Conservation (phyloP, 2,797 vertebrate species). For the Agapornis canus region DNA sequence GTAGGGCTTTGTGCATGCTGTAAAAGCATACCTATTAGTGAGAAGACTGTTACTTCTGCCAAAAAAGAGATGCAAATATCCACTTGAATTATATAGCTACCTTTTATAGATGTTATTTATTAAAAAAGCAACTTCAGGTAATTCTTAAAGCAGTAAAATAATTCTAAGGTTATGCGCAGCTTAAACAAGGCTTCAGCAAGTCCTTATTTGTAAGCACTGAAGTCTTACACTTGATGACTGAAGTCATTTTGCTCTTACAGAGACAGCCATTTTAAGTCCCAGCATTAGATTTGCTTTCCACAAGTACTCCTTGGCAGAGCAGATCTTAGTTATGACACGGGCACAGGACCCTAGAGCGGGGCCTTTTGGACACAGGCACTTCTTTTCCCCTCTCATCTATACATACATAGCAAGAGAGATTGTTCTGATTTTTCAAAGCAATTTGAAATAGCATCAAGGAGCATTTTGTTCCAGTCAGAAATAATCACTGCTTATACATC, state of each 20-base stretch:
- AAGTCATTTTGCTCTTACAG: neutral
- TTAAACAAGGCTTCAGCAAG: neutral
- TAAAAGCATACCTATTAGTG: neutral
- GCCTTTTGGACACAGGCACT: neutral
- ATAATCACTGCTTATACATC: neutral
- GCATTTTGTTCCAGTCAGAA: neutral
- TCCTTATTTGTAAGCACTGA: neutral
- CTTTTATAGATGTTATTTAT: neutral
- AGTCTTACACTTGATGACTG: neutral
- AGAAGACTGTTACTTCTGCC: neutral
- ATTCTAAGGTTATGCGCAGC: neutral
- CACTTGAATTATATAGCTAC: neutral
- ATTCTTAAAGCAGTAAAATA: neutral
- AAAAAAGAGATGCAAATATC: neutral
- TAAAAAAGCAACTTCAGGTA: neutral
- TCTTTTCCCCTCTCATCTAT: neutral
- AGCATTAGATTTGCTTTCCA: neutral
- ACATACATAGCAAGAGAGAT: neutral
- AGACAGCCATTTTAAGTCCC: neutral
- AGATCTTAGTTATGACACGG: neutral
- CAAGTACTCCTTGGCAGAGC: neutral
- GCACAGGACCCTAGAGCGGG: neutral
- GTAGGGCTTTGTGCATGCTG: neutral
- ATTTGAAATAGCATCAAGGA: neutral
- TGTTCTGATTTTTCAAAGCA: neutral